These are phyloP conservation scores for Oreonectes daqikongensis DNA, from an alignment of 2,797 vertebrate genomes.

Conservation along the genomic window DNA sequence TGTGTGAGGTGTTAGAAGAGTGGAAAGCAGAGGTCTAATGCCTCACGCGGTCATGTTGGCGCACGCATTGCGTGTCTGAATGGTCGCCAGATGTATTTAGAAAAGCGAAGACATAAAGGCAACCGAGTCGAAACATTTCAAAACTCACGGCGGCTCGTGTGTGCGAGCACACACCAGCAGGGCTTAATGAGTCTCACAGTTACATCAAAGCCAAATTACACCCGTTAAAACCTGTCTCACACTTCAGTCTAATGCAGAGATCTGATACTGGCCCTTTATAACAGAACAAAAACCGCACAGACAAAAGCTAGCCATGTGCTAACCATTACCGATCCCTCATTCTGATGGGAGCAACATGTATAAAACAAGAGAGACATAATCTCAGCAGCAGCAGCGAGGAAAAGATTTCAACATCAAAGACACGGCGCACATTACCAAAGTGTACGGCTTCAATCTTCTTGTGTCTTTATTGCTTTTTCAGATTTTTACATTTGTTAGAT, in stretches of 20 bases:
- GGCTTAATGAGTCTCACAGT: constrained; percentile 77
- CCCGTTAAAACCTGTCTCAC: constrained; percentile 80
- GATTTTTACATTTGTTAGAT: constrained; percentile 66
- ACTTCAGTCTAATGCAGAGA: constrained; percentile 67
- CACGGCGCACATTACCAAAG: constrained; percentile 66
- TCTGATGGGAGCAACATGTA: constrained; percentile 82
- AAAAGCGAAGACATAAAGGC: constrained; percentile 62
- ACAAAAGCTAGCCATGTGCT: constrained; percentile 82
- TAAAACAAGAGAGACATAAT: constrained; percentile 70
- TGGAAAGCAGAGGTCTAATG: constrained; percentile 67
- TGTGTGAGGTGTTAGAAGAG: constrained; percentile 63
- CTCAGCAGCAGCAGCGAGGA: constrained; percentile 76
- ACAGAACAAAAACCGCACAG: constrained; percentile 76
- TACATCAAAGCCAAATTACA: constrained; percentile 81
- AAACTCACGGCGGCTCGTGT: constrained; percentile 66
- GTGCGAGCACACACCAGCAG: constrained; percentile 62
- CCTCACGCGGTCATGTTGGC: constrained; percentile 75
- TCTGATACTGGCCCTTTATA: constrained; percentile 78
- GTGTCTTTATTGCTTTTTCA: constrained; percentile 58
- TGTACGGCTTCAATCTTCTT: constrained; percentile 67
- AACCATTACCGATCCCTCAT: constrained; percentile 79
- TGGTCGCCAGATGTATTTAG: constrained; percentile 77
- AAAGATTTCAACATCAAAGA: constrained; percentile 80
- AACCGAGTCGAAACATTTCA: constrained; percentile 58
- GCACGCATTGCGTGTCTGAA: constrained; percentile 64